These are phyloP conservation scores for Papilio elwesi DNA, from an alignment of 2,888 invertebrate species.

Conservation along the genomic window DNA sequence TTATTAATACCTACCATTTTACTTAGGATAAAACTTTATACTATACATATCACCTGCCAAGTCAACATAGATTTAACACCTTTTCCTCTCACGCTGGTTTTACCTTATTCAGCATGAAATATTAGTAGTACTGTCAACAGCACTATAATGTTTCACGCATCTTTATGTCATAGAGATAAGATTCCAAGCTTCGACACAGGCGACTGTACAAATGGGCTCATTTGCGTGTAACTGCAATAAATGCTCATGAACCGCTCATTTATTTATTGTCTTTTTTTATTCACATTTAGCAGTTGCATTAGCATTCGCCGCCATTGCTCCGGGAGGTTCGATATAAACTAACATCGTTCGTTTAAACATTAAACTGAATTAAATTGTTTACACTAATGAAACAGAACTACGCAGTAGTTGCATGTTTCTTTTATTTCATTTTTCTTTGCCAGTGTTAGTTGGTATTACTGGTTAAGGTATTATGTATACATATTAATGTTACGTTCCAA, in stretches of 20 bases:
- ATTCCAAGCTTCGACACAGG: neutral
- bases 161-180: constrained; percentile 17
- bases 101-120: neutral
- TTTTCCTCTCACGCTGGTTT: constrained; percentile 27
- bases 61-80: constrained; percentile 1
- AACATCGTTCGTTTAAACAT: neutral
- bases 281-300: neutral
- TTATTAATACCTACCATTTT: neutral
- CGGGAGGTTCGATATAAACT: neutral
- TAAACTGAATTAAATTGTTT: neutral
- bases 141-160: neutral
- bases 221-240: constrained; percentile 31
- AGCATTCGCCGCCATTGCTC: constrained; percentile 14
- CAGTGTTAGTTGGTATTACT: too few relatives aligned
- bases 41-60: neutral
- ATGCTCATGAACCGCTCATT: constrained; percentile 30
- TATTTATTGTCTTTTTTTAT: constrained; percentile 26
- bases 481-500: too few relatives aligned
- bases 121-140: neutral
- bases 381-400: neutral
- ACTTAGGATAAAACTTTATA: neutral
- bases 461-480: too few relatives aligned
- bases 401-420: neutral
- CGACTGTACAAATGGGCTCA: constrained; percentile 11
- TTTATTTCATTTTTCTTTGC: too few relatives aligned